Evolutionary conservation across 2,797 vertebrate genomes (phyloP).

Genomic region (Pipistrellus nathusii): DNA sequence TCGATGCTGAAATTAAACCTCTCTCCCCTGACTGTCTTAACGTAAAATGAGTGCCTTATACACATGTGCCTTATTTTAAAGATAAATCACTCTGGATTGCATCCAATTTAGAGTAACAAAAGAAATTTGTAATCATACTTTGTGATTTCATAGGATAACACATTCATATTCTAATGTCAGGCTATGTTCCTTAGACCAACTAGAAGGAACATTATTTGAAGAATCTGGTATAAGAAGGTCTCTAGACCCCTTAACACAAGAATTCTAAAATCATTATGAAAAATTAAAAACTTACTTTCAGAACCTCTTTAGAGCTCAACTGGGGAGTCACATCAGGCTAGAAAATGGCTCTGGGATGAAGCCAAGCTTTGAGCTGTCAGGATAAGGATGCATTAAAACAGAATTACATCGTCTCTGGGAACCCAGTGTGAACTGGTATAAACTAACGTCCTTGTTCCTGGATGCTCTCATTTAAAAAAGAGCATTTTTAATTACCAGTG

Average conservation of each 20-base stretch:
- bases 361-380: constrained; percentile 49
- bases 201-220: constrained; percentile 54
- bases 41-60: not conserved
- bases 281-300: constrained; percentile 58
- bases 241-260: constrained; percentile 37
- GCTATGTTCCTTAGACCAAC: constrained; percentile 53
- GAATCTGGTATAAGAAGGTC: not conserved
- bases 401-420: constrained; percentile 15
- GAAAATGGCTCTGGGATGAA: constrained; percentile 65
- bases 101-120: constrained; percentile 33
- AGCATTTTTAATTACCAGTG: constrained; percentile 33
- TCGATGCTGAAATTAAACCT: not conserved
- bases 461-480: constrained; percentile 40
- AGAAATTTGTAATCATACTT: not conserved
- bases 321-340: constrained; percentile 27
- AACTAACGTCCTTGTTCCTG: constrained; percentile 26
- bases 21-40: not conserved
- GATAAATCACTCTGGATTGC: not conserved
- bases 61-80: constrained; percentile 6
- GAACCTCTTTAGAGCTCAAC: constrained; percentile 40
- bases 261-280: constrained; percentile 46
- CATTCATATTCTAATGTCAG: not conserved
- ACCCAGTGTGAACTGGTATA: constrained; percentile 34
- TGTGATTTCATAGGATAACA: not conserved
- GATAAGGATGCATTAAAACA: constrained; percentile 48